Conservation (phyloP, 1,140 invertebrate genomes). For the Drosophila tropicalis region DNA sequence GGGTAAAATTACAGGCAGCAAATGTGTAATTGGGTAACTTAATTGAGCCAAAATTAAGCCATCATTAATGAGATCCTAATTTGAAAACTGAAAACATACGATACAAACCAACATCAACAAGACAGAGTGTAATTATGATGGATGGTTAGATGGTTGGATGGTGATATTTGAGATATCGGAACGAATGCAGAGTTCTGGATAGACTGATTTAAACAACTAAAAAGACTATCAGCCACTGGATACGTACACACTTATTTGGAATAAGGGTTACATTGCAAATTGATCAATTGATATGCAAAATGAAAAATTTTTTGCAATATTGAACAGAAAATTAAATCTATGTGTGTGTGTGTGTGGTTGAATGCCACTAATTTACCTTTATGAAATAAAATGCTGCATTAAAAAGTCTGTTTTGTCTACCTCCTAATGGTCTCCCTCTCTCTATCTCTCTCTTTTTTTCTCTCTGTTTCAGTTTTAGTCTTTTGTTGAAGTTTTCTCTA, state of each 20-base stretch:
- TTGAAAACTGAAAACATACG: conserved; percentile 6
- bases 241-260: no score
- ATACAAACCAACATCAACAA: background rate
- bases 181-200: background rate
- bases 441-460: background rate
- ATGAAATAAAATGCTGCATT: background rate
- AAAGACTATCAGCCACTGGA: background rate
- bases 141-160: background rate
- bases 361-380: background rate
- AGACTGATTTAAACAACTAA: background rate
- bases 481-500: background rate
- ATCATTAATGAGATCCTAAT: conserved; percentile 4
- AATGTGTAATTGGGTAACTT: conserved; percentile 3
- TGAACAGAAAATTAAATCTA: background rate
- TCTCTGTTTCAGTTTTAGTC: background rate
- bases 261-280: background rate
- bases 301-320: background rate
- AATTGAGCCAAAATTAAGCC: conserved; percentile 9
- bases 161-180: background rate
- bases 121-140: conserved; percentile 1
- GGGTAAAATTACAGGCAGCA: background rate
- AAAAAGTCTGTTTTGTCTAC: background rate
- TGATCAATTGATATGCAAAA: background rate
- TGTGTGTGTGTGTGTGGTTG: background rate
- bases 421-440: no score